Base-by-base conservation (phyloP, 2,797 vertebrate genomes). In the Rhabdomys pumilio region DNA sequence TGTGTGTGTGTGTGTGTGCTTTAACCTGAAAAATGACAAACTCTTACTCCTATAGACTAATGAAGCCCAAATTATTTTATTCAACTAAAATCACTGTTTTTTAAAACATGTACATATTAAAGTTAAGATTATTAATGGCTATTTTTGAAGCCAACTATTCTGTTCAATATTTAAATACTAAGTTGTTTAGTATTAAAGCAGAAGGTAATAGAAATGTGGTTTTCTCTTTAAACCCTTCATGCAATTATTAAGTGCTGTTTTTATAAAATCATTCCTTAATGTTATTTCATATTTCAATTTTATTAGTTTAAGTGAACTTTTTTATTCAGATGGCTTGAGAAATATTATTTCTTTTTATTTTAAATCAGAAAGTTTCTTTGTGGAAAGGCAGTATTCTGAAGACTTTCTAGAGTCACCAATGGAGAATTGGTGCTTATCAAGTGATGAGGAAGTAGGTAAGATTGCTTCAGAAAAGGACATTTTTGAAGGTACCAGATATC, bases 391-490 rank as follows among this genome's bases (percentile, higher is more conserved):
- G 82, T 95, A 96, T 75, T 72, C 95, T 65, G 53, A 81, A 38
- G 22, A 59, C 26, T 59, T 13, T 59, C 6, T 59, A 12, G 98
- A 98, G 94, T 10, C 73, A 61, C 82, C 89, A 4, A 0, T 69
- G 83, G 98, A 98, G 41, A 95, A 97, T 76, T 96, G 17, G 4
- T 97, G 96, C 22, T 88, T 15, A 14, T 93, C 29, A 81, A 95
- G 85, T 88, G 96, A 98, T 26, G 97, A 98, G 67, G 93, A 92
- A 34, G 96, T 97, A 94, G 88, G 95, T 69, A 89, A 97, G 90
- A 98, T 97, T 97, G 98, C 89, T 96, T 98, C 98, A 44, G 98
- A 98, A 61, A 98, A 98, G 81, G 98, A 98, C 73, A 84, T 79
- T 75, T 83, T 76, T 89, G 97, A 98, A 98, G 99, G 98, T 99